phyloP scores from a whole-genome alignment of 2,797 vertebrate genomes.

The Natrix natrix region DNA sequence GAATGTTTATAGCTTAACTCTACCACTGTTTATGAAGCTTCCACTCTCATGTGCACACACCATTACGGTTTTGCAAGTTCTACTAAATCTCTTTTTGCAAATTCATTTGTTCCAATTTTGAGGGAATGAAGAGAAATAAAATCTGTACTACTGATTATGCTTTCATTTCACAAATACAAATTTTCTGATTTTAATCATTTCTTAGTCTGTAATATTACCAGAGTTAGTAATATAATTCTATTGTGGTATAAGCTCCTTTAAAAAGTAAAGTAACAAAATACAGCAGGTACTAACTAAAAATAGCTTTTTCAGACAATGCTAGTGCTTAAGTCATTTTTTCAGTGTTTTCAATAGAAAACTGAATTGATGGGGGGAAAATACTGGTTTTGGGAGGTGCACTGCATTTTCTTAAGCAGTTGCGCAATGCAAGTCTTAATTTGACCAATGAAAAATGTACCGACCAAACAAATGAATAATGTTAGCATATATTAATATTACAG shows the following conservation, averaged over 20 bases:
- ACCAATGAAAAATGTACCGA: constrained; percentile 26
- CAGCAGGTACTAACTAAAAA: constrained; percentile 29
- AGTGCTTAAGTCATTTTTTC: constrained; percentile 31
- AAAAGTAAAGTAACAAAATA: background rate
- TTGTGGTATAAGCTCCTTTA: background rate
- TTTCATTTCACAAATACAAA: constrained; percentile 29
- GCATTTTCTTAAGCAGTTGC: constrained; percentile 32
- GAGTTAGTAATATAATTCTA: constrained; percentile 28
- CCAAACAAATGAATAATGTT: constrained; percentile 39
- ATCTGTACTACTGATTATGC: constrained; percentile 10
- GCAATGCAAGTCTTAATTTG: constrained; percentile 10
- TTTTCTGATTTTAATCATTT: constrained; percentile 24
- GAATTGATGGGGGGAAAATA: background rate
- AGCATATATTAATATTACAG: constrained; percentile 37
- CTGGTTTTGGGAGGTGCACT: constrained; percentile 22
- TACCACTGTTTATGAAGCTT: constrained; percentile 5
- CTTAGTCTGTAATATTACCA: constrained; percentile 27
- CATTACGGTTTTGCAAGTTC: constrained; percentile 6
- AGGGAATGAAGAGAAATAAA: background rate
- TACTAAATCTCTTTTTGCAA: constrained; percentile 9
- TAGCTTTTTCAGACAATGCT: constrained; percentile 29
- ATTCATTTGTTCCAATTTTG: constrained; percentile 18
- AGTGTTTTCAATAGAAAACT: background rate
- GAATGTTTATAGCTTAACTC: constrained; percentile 30
- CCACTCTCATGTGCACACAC: background rate